Evolutionary conservation across 2,888 invertebrate genomes (phyloP).

Genomic region (Phyto melanocephala): DNA sequence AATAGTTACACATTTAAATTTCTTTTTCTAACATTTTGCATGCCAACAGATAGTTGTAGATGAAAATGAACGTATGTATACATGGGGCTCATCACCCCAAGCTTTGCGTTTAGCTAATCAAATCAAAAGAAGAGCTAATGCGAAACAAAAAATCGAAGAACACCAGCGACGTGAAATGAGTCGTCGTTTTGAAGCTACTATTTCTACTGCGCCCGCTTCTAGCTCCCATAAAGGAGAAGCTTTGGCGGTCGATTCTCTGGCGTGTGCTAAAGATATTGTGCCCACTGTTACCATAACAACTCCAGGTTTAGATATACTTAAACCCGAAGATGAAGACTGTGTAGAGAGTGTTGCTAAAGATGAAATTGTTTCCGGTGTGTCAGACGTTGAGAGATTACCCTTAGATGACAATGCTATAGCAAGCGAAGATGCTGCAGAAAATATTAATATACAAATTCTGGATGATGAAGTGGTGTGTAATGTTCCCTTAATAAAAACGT

Average conservation of each 20-base stretch:
- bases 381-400: conserved; percentile 65
- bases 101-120: conserved; percentile 84
- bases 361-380: conserved; percentile 30
- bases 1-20: not conserved
- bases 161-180: conserved; percentile 78
- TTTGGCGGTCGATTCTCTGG: not conserved
- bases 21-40: not conserved
- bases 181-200: conserved; percentile 75
- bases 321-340: conserved; percentile 9
- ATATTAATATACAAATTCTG: conserved; percentile 45
- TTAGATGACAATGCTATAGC: conserved; percentile 58
- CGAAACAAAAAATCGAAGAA: conserved; percentile 80
- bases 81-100: conserved; percentile 89
- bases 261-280: conserved; percentile 20
- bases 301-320: not conserved
- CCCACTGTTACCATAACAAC: conserved; percentile 34
- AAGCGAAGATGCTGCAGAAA: conserved; percentile 14
- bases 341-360: conserved; percentile 43
- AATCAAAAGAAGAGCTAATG: conserved; percentile 81
- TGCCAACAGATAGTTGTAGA: conserved; percentile 83
- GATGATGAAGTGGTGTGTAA: conserved; percentile 42
- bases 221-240: not conserved
- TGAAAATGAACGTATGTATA: conserved; percentile 83
- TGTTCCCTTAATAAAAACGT: conserved; percentile 42
- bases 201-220: conserved; percentile 59